These are phyloP conservation scores for Oryzias dopingdopingensis DNA, from an alignment of 2,797 vertebrate genomes.

Conservation along the genomic window DNA sequence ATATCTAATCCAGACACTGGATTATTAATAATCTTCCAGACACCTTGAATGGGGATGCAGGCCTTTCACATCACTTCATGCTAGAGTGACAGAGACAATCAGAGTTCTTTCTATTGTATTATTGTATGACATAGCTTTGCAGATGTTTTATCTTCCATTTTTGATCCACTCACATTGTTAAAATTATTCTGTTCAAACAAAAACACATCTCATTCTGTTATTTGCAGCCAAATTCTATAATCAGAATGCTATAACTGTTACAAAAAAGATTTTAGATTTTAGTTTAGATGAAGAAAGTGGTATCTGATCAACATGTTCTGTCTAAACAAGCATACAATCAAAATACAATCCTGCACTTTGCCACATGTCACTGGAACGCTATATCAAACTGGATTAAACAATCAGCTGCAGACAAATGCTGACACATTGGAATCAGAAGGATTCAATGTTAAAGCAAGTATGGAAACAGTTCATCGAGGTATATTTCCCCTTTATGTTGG, in stretches of 20 bases:
- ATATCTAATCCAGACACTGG: slow-evolving; percentile 67
- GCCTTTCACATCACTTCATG: slow-evolving; percentile 10
- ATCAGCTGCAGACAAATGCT: slow-evolving; percentile 21
- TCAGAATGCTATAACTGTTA: too few species aligned
- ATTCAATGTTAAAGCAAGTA: neutral
- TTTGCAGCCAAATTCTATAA: too few species aligned
- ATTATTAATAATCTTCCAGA: slow-evolving; percentile 76
- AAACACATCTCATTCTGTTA: too few species aligned
- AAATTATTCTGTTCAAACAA: too few species aligned
- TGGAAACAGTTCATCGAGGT: too few species aligned
- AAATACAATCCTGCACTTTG: slow-evolving; percentile 33
- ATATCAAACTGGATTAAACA: slow-evolving; percentile 36
- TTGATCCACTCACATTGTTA: too few species aligned
- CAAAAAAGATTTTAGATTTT: too few species aligned
- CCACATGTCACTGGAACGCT: slow-evolving; percentile 22
- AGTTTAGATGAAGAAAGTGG: slow-evolving; percentile 2
- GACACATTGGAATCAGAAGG: slow-evolving; percentile 9
- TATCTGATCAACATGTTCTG: neutral
- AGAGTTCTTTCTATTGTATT: too few species aligned
- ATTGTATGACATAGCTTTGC: too few species aligned
- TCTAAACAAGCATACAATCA: slow-evolving; percentile 6
- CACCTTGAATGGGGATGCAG: slow-evolving; percentile 33
- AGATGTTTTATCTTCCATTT: too few species aligned
- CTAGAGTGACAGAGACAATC: slow-evolving; percentile 1
- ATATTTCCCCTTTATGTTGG: too few species aligned